Base-by-base conservation (phyloP, 2,797 vertebrate genomes). In the Zalophus californianus region DNA sequence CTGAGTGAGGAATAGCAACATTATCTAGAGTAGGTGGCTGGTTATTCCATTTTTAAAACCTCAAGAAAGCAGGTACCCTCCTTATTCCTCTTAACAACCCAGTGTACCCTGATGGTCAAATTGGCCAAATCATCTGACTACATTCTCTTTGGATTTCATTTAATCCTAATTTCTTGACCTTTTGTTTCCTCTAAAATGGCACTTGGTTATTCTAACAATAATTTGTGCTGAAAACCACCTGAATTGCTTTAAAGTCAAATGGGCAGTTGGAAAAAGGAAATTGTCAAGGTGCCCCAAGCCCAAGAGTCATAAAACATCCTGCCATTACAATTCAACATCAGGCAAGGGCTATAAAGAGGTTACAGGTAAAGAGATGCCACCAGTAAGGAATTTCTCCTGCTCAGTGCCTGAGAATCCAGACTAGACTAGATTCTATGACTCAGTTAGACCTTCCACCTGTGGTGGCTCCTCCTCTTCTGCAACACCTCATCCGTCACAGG, bases 191-290 rank as follows among this genome's bases (percentile, higher is more conserved):
- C 3, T 54, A 15, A 70, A 86, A 68, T 8, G 52, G 25, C 8
- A 38, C 18, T 73, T 83, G 13, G 1, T 77, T 72, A 92, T 72
- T 84, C 1, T 27, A 79, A 86, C 35, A 35, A 41, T 91, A 72
- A 52, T 70, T 73, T 44, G 18, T 66, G 27, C 75, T 54, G 15
- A 73, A 86, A 79, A 52, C 7, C 60, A 41, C 38, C 66, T 35
- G 73, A 52, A 38, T 16, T 78, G n/a, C n/a, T 86, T 77, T 27
- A 77, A 62, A 91, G 84, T 66, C 27, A 95, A 80, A 92, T 41
- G 15, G 18, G 21, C 58, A 77, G 21, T 2, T 85, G 21, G 35
- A 48, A 95, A 96, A 62, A 0, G 58, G 18, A 87, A 66, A 88
- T 38, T 38, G n/a, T 38, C 50, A 77, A 60, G 48, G 12, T 7